A percentile compares a stretch with the other conserved stretches of the same genome.
phyloP scores from a whole-genome alignment of 2,797 vertebrate species.

The Podarcis lilfordi region DNA sequence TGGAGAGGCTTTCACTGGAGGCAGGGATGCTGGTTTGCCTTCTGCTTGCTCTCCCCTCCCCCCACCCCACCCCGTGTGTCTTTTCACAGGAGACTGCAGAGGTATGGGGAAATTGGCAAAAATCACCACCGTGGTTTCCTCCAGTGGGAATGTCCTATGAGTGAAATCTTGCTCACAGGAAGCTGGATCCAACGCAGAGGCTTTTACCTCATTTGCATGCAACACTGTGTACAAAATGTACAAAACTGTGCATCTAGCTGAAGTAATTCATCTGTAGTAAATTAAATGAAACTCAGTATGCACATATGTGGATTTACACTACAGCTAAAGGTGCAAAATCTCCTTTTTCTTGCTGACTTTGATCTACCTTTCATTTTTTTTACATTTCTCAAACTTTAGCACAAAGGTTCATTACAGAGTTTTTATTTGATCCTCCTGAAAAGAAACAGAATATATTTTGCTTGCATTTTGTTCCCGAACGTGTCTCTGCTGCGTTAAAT shows the following conservation, averaged over 20 bases:
- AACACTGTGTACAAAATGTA: slow-evolving; percentile 33
- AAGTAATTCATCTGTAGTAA: slow-evolving; percentile 56
- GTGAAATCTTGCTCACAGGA: too few relatives aligned
- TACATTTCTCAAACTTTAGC: not conserved
- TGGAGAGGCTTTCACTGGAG: too few relatives aligned
- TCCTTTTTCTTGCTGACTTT: slow-evolving; percentile 14
- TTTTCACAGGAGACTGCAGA: not conserved
- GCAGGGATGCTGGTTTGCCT: too few relatives aligned
- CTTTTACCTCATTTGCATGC: not conserved
- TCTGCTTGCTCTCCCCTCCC: too few relatives aligned
- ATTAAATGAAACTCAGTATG: slow-evolving; percentile 61
- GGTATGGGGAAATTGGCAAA: too few relatives aligned
- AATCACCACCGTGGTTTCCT: too few relatives aligned
- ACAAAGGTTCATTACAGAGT: not conserved
- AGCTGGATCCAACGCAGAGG: too few relatives aligned
- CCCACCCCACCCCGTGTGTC: not conserved
- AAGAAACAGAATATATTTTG: not conserved
- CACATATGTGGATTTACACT: slow-evolving; percentile 30
- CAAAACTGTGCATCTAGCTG: slow-evolving; percentile 55
- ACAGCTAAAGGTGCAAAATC: not conserved
- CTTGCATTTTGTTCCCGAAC: not conserved
- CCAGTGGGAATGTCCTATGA: too few relatives aligned
- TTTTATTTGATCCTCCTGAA: not conserved
- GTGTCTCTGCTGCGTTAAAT: not conserved
- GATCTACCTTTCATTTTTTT: not conserved